Conservation (phyloP, 2,888 invertebrate genomes). For the Neoascia interrupta region DNA sequence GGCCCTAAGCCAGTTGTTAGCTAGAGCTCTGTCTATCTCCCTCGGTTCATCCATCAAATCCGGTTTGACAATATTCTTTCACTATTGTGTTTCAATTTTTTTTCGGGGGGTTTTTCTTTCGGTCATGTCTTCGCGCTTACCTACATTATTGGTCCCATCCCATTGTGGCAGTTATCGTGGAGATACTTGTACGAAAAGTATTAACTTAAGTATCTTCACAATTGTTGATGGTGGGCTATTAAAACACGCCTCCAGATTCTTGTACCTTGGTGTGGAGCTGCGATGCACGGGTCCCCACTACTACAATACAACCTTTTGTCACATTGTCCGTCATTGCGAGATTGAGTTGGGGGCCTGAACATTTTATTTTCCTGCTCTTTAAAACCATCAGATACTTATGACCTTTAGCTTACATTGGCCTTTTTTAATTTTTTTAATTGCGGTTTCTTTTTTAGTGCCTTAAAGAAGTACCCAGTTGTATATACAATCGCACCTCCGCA, state of each 20-base stretch:
- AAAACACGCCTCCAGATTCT: slow-evolving; percentile 62
- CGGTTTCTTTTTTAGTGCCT: background rate
- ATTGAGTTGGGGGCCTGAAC: slow-evolving; percentile 15
- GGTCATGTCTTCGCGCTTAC: background rate
- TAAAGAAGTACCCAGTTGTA: slow-evolving; percentile 15
- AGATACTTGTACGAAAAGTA: slow-evolving; percentile 39
- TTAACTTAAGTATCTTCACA: slow-evolving; percentile 61
- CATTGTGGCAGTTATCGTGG: slow-evolving; percentile 29
- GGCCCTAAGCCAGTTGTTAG: slow-evolving; percentile 10
- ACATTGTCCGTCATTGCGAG: slow-evolving; percentile 15
- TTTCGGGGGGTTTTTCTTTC: slow-evolving; percentile 5
- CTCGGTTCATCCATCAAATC: slow-evolving; percentile 40
- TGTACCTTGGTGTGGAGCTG: background rate
- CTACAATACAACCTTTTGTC: slow-evolving; percentile 27
- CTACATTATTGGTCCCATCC: slow-evolving; percentile 31
- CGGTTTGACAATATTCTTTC: slow-evolving; percentile 60
- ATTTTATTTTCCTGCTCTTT: background rate
- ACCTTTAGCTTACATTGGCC: slow-evolving; percentile 7
- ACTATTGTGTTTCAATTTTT: slow-evolving; percentile 15
- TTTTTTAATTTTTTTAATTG: slow-evolving; percentile 32
- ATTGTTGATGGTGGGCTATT: slow-evolving; percentile 62
- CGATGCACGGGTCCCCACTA: too few species aligned
- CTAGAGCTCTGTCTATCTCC: slow-evolving; percentile 6
- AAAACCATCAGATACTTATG: slow-evolving; percentile 8
- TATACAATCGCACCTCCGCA: slow-evolving; percentile 14